Evolutionary conservation across 2,797 vertebrate genomes (phyloP), one percentile per base, ranked within the genome.

Genomic region (Sebastes itinus): DNA sequence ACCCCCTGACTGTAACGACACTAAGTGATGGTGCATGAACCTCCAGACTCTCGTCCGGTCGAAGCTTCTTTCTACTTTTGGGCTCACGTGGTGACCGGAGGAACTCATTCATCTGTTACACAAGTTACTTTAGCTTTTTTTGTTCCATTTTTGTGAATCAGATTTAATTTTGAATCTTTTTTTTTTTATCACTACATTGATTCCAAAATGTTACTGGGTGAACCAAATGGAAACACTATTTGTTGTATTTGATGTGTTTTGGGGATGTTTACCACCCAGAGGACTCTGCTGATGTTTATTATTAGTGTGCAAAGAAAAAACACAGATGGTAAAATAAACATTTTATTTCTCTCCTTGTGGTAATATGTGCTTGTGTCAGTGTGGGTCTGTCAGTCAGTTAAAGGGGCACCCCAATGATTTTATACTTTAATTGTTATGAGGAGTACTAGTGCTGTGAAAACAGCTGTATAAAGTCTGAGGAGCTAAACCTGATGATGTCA

Each of bases 261-360:
- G 80, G 79, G 81, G 87, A 65, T 89, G 80, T 84, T 88, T 72
- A 52, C 38, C 84, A 88, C 90, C 91, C 78, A 75, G 73, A 86
- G 85, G 85, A 92, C 81, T 89, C 92, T 87, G 85, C 85, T 92
- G 89, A 92, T 77, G 76, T 92, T 93, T 92, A 90, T 93, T 94
- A 89, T 92, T 91, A 88, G 80, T 85, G 85, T 91, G 85, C 77
- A 86, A 85, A 91, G 84, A 78, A 82, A 80, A 84, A 89, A 90
- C 56, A 85, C 84, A 67, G 78, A 90, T 46, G 28, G 75, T 91
- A 90, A 93, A 95, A 95, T 95, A 95, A 95, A 95, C 90, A 82
- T 92, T 93, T 94, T 94, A 94, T 95, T 94, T 95, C 93, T 89
- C 89, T 89, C 64, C 72, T 91, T 92, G 88, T 94, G 78, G 77